These are phyloP conservation scores for Coleophora deauratella DNA, from an alignment of 2,888 invertebrate species.

Conservation along the genomic window DNA sequence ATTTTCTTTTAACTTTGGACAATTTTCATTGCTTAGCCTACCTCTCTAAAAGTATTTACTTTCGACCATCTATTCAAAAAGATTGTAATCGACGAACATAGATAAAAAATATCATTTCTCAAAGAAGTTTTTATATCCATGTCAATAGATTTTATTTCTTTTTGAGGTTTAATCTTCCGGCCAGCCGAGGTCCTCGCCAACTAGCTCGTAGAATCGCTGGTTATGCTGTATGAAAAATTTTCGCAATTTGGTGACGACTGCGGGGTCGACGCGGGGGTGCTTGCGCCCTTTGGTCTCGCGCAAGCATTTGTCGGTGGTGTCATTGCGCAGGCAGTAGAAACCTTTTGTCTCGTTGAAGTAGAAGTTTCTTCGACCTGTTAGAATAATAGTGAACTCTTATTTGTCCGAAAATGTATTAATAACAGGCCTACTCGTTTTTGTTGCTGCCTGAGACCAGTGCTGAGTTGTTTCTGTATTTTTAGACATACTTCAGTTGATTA, in stretches of 20 bases:
- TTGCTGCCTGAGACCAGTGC: too few species aligned
- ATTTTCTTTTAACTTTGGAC: slow-evolving; percentile 10
- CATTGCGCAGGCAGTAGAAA: slow-evolving; percentile 93
- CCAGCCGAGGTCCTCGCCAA: slow-evolving; percentile 96
- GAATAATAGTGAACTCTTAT: not conserved
- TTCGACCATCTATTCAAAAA: too few species aligned
- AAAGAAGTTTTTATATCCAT: too few species aligned
- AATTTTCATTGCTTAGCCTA: not conserved
- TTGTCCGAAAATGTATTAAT: too few species aligned
- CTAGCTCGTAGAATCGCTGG: slow-evolving; percentile 91
- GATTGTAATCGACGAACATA: too few species aligned
- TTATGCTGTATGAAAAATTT: slow-evolving; percentile 94
- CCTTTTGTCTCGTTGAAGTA: slow-evolving; percentile 98
- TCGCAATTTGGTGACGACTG: slow-evolving; percentile 84
- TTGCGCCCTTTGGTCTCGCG: slow-evolving; percentile 86
- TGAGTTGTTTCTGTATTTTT: too few species aligned
- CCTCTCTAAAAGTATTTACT: not conserved
- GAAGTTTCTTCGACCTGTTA: slow-evolving; percentile 85
- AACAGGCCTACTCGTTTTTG: too few species aligned
- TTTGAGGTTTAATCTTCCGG: slow-evolving; percentile 80
- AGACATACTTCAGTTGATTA: too few species aligned
- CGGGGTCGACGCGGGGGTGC: slow-evolving; percentile 88
- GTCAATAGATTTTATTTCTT: too few species aligned
- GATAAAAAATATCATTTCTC: too few species aligned
- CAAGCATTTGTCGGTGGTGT: slow-evolving; percentile 89